These are phyloP conservation scores for Pluvialis apricaria DNA, from an alignment of 2,113 vertebrate species.

Conservation along the genomic window DNA sequence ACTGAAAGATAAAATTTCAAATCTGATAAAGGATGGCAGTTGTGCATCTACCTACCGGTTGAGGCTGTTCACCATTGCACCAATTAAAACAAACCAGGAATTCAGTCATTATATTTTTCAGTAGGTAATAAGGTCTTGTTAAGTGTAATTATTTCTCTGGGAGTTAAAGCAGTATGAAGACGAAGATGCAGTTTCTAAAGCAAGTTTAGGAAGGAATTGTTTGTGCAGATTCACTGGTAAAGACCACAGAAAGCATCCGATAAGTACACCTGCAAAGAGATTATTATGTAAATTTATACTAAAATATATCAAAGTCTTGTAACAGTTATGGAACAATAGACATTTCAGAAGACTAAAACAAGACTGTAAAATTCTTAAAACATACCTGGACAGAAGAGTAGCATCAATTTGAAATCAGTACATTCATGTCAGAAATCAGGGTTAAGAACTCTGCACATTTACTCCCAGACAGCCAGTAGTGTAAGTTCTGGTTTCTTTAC, in stretches of 20 bases:
- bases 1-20: background rate
- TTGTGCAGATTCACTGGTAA: background rate
- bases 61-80: slow-evolving; percentile 84
- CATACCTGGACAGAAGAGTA: background rate
- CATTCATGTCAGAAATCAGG: background rate
- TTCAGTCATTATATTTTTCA: slow-evolving; percentile 80
- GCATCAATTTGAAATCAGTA: background rate
- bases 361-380: background rate
- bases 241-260: background rate
- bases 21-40: background rate
- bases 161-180: background rate
- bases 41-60: slow-evolving; percentile 78
- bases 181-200: background rate
- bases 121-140: background rate
- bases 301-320: background rate
- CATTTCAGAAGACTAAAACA: background rate
- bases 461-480: background rate
- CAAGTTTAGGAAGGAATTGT: background rate
- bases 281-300: background rate
- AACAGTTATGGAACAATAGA: background rate
- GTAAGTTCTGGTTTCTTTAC: background rate
- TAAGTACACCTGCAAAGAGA: background rate
- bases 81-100: slow-evolving; percentile 72
- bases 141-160: background rate
- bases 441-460: background rate